phyloP scores from a whole-genome alignment of 1,140 invertebrate species.

The Caenorhabditis elegans region WBcel235 BX284604.4:17108501-17109000 shows the following conservation, averaged over 20 bases:
- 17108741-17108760: no score
- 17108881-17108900: neutral
- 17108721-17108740: no score
- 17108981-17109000: no score
- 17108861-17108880: conserved; percentile 62
- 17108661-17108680: no score
- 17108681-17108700: no score
- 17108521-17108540: conserved; percentile 63
- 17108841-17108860: conserved; percentile 64
- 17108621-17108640: neutral
- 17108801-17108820: conserved; percentile 61
- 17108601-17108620: neutral
- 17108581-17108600: neutral
- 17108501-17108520: conserved; percentile 60
- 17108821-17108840: conserved; percentile 66
- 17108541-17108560: conserved; percentile 65
- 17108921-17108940: no score
- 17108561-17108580: neutral
- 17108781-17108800: conserved; percentile 59
- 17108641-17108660: no score
- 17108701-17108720: no score
- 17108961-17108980: no score
- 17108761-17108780: no score
- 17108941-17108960: no score
- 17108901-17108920: no score